Percentiles rank a stretch among this genome's conserved stretches.
Evolutionary conservation across 2,113 vertebrate genomes (phyloP).

Genomic region (Bostrychus sinensis): DNA sequence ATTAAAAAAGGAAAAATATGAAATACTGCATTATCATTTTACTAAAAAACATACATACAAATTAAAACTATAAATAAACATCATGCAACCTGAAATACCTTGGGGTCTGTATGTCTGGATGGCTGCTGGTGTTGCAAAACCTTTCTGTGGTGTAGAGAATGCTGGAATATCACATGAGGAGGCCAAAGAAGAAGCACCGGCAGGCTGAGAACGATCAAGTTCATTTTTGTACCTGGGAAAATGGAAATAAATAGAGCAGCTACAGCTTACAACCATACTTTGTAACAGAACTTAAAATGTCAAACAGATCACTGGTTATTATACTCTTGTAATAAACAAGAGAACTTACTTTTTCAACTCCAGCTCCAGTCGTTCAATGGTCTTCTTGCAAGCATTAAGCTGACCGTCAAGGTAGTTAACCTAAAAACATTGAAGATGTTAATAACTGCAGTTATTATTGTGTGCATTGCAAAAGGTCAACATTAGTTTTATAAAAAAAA

Average conservation of each 20-base stretch:
- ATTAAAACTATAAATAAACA: background rate
- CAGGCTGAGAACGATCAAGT: conserved; percentile 84
- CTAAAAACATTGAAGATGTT: conserved; percentile 22
- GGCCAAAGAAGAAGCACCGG: conserved; percentile 35
- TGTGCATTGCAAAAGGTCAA: background rate
- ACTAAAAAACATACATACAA: background rate
- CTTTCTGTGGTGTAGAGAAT: conserved; percentile 82
- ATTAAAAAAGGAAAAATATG: background rate
- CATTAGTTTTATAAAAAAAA: background rate
- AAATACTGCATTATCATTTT: background rate
- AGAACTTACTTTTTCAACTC: conserved; percentile 88
- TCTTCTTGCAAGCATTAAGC: conserved; percentile 86
- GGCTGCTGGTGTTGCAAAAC: conserved; percentile 66
- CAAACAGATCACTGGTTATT: too few relatives aligned
- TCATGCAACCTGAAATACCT: conserved; percentile 72
- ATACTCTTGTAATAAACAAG: too few relatives aligned
- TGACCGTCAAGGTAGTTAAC: conserved; percentile 89
- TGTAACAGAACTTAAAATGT: too few relatives aligned
- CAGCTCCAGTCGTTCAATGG: conserved; percentile 88
- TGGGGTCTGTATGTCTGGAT: conserved; percentile 75
- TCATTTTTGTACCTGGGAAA: conserved; percentile 86
- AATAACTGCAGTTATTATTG: background rate
- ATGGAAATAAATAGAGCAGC: conserved; percentile 22
- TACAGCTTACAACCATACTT: background rate
- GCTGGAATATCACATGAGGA: conserved; percentile 76